Percentiles rank a stretch among this genome's conserved stretches.
phyloP scores from a whole-genome alignment of 2,888 invertebrate species.

The Macrophya alboannulata region DNA sequence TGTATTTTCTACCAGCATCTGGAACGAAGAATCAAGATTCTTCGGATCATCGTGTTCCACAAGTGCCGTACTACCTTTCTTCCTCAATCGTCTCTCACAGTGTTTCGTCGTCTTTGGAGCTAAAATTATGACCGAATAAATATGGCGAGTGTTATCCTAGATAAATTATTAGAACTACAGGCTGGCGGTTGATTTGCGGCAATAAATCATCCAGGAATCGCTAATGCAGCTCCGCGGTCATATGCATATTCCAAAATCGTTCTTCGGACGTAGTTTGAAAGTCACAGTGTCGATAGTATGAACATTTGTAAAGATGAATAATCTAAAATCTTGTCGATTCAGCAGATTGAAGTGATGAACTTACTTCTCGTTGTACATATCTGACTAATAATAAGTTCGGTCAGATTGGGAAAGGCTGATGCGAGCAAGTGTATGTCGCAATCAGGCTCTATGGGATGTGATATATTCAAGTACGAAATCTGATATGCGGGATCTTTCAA shows the following conservation, averaged over 20 bases:
- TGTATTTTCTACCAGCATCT: not conserved
- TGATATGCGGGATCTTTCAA: not conserved
- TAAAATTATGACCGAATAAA: no score
- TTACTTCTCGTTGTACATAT: not conserved
- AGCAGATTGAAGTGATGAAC: not conserved
- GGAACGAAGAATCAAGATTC: not conserved
- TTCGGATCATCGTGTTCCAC: not conserved
- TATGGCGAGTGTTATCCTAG: not conserved
- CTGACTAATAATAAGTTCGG: not conserved
- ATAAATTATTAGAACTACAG: no score
- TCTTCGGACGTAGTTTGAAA: no score
- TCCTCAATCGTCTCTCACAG: not conserved
- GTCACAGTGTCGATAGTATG: no score
- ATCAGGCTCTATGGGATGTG: not conserved
- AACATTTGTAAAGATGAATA: no score
- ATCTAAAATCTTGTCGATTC: not conserved
- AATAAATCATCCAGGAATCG: not conserved
- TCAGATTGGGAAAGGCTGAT: slow-evolving; percentile 4
- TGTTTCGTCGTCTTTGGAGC: not conserved
- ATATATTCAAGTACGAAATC: not conserved
- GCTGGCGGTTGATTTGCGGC: not conserved
- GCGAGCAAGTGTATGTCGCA: not conserved
- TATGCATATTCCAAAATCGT: no score
- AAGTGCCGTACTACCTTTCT: not conserved
- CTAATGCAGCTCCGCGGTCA: not conserved